Conservation (phyloP, 1,140 invertebrate species). For the Pemphigus obesinymphae region DNA sequence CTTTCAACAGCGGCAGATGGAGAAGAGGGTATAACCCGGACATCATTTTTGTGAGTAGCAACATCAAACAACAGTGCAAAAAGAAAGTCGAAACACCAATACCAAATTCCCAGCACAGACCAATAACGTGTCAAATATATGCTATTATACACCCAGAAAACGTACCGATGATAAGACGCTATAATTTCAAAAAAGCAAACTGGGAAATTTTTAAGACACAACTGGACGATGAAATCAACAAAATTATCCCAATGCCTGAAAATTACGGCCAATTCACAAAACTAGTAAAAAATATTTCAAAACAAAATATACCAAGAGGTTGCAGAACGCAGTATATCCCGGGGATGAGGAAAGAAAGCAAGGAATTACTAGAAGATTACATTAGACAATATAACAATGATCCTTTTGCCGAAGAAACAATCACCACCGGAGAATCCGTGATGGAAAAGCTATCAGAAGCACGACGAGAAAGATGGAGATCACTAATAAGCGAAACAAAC, state of each 20-base stretch:
- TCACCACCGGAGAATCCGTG: not conserved
- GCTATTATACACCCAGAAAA: not conserved
- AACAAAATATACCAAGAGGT: not conserved
- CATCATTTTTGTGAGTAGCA: too few species aligned
- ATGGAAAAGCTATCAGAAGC: not conserved
- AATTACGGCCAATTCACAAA: not conserved
- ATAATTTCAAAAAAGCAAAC: slow-evolving; percentile 4
- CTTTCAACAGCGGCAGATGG: too few species aligned
- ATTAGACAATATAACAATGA: not conserved
- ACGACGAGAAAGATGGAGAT: slow-evolving; percentile 14
- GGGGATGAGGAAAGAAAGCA: not conserved
- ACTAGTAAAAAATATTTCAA: not conserved
- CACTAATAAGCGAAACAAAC: not conserved
- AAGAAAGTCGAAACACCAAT: too few species aligned
- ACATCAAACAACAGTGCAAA: too few species aligned
- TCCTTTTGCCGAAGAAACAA: slow-evolving; percentile 15
- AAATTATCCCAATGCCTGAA: not conserved
- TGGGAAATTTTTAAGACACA: not conserved
- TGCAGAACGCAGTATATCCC: not conserved
- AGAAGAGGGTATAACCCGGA: too few species aligned
- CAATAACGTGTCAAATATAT: not conserved
- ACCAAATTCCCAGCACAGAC: too few species aligned
- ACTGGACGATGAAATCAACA: not conserved
- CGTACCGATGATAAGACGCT: too few species aligned
- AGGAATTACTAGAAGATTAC: not conserved